These are phyloP conservation scores for Artibeus lituratus DNA, from an alignment of 2,797 vertebrate species.

Conservation along the genomic window DNA sequence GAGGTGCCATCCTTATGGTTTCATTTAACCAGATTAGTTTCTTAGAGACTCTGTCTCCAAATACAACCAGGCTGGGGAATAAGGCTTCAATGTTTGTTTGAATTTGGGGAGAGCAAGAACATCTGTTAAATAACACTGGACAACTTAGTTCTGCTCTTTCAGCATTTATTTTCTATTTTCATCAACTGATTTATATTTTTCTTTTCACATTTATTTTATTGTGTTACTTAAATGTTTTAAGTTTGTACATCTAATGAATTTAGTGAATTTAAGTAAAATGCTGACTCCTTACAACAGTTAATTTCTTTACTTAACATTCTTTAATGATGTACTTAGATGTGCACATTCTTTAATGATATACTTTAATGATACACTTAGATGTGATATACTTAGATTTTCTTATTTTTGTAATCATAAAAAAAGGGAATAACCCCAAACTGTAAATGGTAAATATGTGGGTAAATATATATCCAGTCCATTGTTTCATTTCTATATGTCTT, in stretches of 20 bases:
- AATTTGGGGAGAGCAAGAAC: neutral
- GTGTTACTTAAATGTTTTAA: neutral
- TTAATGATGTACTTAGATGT: neutral
- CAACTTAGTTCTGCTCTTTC: neutral
- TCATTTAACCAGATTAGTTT: neutral
- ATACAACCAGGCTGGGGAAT: neutral
- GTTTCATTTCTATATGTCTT: neutral
- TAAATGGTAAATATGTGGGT: neutral
- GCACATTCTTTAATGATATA: neutral
- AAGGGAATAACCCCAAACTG: neutral
- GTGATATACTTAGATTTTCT: neutral
- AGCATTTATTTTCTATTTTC: neutral
- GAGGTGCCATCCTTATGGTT: neutral
- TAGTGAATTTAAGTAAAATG: neutral
- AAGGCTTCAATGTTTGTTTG: neutral
- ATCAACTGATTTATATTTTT: neutral
- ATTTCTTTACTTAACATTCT: neutral
- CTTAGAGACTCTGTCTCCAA: neutral
- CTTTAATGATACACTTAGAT: too few relatives aligned
- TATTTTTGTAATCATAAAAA: neutral
- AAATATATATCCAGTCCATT: neutral
- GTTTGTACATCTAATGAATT: neutral
- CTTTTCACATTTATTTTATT: neutral
- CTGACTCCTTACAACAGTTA: neutral
- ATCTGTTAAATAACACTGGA: neutral